Conservation (phyloP, 1,140 invertebrate species). For the Neoseiulus cucumeris region DNA sequence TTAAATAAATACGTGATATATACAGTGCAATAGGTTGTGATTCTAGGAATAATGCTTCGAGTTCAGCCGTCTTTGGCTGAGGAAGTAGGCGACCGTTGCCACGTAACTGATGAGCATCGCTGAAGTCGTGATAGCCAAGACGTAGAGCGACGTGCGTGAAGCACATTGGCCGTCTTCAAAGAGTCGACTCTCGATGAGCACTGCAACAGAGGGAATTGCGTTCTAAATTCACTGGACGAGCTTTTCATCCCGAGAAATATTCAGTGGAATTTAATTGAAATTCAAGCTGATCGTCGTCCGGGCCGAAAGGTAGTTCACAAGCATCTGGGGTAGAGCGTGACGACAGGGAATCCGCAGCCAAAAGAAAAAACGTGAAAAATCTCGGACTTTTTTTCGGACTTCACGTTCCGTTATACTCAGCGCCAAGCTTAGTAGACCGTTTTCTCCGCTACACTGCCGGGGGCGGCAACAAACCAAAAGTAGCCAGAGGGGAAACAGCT, state of each 20-base stretch:
- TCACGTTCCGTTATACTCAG: background rate
- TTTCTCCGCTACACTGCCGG: background rate
- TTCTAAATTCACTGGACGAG: background rate
- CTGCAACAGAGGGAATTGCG: background rate
- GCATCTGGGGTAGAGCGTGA: too few relatives aligned
- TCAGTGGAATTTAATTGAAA: too few relatives aligned
- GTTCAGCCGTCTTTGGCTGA: background rate
- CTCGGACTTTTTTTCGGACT: constrained; percentile 3
- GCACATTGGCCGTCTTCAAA: constrained; percentile 60
- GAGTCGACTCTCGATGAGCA: constrained; percentile 26
- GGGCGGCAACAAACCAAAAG: background rate
- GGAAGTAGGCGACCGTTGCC: constrained; percentile 24
- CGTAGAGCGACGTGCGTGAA: constrained; percentile 65
- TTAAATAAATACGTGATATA: background rate
- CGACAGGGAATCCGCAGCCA: too few relatives aligned
- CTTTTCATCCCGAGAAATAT: too few relatives aligned
- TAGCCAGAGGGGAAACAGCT: too few relatives aligned
- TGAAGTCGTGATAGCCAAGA: constrained; percentile 66
- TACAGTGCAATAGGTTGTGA: too few relatives aligned
- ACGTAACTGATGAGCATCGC: constrained; percentile 63
- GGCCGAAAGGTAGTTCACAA: too few relatives aligned
- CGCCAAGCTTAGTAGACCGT: background rate
- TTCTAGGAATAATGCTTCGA: constrained; percentile 1
- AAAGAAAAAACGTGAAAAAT: background rate
- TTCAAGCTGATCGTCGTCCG: too few relatives aligned